Evolutionary conservation across 2,888 invertebrate species (phyloP), one percentile per base, ranked within the genome.

Genomic region (Carcina quercana): DNA sequence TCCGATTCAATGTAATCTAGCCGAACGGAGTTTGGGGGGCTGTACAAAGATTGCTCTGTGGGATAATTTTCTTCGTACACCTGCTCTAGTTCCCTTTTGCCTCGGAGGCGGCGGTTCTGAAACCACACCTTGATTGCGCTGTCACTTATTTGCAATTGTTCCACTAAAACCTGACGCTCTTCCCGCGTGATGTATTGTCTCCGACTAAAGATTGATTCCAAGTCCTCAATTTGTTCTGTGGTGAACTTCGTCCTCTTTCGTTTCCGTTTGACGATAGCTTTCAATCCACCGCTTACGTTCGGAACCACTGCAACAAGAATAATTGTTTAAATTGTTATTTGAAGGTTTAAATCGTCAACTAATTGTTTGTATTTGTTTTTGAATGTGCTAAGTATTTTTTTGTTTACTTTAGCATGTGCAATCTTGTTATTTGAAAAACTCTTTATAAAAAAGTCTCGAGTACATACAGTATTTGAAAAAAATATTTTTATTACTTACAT

Each of bases 61-160:
- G 20, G 32, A 12, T 25, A 5, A n/a, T 15, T 15, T 5, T 33
- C 20, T 15, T 34, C 37, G 1, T 32, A 24, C 3, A 30, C 28
- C 14, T 37, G 30, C 7, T 45, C 50, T 13, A 38, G 62, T 29
- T 85, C 85, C 48, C 86, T 88, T 53, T 89, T 89, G 42, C 58
- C 68, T 44, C 89, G 89, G 87, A 92, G 89, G 0, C 92, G 69
- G 0, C 91, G 79, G 56, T 92, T 92, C 56, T 93, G 92, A 55
- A 93, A 93, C 92, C 92, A 92, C 8, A 92, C 90, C 65, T 92
- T 92, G 22, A 93, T 88, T 48, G 92, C 89, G 29, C 90, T 75
- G 50, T 93, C 92, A 5, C 86, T 85, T 1, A 93, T 70, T 34
- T 80, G 75, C 0, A 92, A 70, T 3, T 70, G 56, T 0, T 86